Evolutionary conservation across 2,888 invertebrate genomes (phyloP).

Genomic region (Hypselothyrea guttata): DNA sequence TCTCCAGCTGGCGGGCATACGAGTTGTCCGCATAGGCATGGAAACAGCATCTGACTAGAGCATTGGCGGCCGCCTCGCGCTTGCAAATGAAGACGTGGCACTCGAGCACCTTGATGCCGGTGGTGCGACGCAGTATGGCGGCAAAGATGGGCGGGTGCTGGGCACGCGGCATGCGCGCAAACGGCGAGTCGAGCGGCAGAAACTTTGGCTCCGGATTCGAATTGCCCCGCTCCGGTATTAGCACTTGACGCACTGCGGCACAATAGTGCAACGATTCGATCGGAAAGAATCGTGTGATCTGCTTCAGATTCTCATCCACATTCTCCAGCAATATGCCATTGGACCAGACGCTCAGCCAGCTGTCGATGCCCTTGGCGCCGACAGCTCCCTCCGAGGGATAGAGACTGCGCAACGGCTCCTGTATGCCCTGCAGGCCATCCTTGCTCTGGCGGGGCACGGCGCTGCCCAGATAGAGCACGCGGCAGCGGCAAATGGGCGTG

Average conservation of each 20-base stretch:
- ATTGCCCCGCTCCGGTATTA: constrained; percentile 86
- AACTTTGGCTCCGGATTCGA: constrained; percentile 90
- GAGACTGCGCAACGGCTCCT: constrained; percentile 96
- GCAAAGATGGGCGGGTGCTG: constrained; percentile 98
- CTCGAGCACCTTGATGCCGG: constrained; percentile 98
- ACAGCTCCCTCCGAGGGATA: constrained; percentile 97
- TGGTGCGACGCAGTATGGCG: constrained; percentile 96
- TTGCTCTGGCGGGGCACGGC: constrained; percentile 98
- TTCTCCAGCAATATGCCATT: constrained; percentile 97
- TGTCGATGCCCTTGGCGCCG: constrained; percentile 94
- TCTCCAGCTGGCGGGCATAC: constrained; percentile 92
- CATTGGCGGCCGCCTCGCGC: constrained; percentile 97
- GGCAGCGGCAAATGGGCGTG: constrained; percentile 97
- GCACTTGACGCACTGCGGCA: constrained; percentile 95
- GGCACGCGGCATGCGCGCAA: constrained; percentile 94
- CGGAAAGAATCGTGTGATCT: constrained; percentile 97
- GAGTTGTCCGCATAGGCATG: constrained; percentile 98
- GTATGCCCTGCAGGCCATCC: constrained; percentile 98
- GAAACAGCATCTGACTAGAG: constrained; percentile 97
- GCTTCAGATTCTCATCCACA: constrained; percentile 96
- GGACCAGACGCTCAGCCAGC: constrained; percentile 98
- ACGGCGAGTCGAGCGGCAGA: constrained; percentile 97
- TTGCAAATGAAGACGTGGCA: constrained; percentile 99
- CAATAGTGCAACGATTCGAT: constrained; percentile 97
- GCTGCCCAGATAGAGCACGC: constrained; percentile 97